Percentiles rank a stretch among this genome's conserved stretches.
Conservation (phyloP, 2,797 vertebrate genomes). For the Rhynchotus rufescens region DNA sequence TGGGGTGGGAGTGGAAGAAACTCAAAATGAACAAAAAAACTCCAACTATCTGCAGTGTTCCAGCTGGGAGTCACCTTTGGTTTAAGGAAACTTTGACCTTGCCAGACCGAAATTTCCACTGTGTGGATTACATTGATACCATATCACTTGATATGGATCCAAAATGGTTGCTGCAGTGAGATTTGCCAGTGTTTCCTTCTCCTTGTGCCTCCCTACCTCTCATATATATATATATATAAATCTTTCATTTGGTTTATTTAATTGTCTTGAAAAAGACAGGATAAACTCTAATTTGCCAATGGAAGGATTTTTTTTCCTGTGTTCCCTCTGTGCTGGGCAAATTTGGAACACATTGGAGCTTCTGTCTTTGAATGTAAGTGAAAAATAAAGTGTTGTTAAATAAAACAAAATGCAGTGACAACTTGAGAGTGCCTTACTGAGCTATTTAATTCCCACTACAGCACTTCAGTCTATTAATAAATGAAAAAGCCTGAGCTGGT, state of each 20-base stretch:
- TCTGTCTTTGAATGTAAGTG: background rate
- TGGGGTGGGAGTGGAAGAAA: background rate
- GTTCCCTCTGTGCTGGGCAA: conserved; percentile 28
- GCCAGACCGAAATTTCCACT: background rate
- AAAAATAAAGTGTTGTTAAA: background rate
- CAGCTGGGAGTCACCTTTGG: background rate
- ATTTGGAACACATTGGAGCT: background rate
- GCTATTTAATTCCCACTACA: background rate
- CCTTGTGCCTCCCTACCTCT: conserved; percentile 19
- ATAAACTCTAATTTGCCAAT: background rate
- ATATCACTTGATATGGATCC: conserved; percentile 8
- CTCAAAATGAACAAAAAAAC: background rate
- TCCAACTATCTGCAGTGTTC: background rate
- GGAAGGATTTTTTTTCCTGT: background rate
- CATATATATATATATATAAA: background rate
- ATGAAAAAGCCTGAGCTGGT: background rate
- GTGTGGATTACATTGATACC: background rate
- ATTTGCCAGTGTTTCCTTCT: background rate
- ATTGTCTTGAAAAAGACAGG: background rate
- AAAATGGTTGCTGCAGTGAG: background rate
- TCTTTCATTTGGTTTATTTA: conserved; percentile 4
- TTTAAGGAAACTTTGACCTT: background rate
- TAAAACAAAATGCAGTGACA: conserved; percentile 35
- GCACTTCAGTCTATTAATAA: background rate
- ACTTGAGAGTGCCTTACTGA: background rate